Percentiles rank a stretch among this genome's conserved stretches.
phyloP scores from a whole-genome alignment of 2,888 invertebrate genomes.

The Ophion costatus region DNA sequence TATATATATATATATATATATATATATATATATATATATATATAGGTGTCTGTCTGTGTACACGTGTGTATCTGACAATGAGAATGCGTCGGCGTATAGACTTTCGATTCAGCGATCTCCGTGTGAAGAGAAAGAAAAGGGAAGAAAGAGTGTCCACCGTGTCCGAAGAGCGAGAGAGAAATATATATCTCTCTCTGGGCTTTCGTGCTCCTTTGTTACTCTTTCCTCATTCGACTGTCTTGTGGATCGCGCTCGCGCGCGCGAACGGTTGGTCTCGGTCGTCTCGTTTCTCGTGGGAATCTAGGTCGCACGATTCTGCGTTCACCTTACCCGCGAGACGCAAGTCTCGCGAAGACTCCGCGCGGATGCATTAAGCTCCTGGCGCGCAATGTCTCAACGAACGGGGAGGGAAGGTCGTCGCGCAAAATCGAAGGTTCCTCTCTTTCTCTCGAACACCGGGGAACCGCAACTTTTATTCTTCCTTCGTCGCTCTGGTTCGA shows the following conservation, averaged over 20 bases:
- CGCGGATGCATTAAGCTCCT: slow-evolving; percentile 58
- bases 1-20: background rate
- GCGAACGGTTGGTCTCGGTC: slow-evolving; percentile 32
- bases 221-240: slow-evolving; percentile 50
- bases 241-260: slow-evolving; percentile 10
- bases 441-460: slow-evolving; percentile 4
- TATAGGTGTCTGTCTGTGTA: background rate
- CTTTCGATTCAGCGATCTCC: slow-evolving; percentile 67
- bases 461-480: background rate
- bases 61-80: background rate
- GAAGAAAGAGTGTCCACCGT: slow-evolving; percentile 28
- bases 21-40: background rate
- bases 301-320: slow-evolving; percentile 80
- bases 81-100: slow-evolving; percentile 58
- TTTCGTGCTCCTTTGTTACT: slow-evolving; percentile 24
- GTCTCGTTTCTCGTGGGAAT: slow-evolving; percentile 73
- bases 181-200: slow-evolving; percentile 28
- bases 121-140: slow-evolving; percentile 54
- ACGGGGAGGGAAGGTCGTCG: slow-evolving; percentile 77
- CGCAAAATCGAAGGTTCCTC: slow-evolving; percentile 63
- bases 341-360: slow-evolving; percentile 28
- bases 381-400: slow-evolving; percentile 76
- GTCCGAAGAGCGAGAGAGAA: slow-evolving; percentile 49
- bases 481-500: background rate
- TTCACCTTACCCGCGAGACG: slow-evolving; percentile 76